Conservation (phyloP, 2,888 invertebrate genomes). For the Pardosa pseudoannulata region DNA sequence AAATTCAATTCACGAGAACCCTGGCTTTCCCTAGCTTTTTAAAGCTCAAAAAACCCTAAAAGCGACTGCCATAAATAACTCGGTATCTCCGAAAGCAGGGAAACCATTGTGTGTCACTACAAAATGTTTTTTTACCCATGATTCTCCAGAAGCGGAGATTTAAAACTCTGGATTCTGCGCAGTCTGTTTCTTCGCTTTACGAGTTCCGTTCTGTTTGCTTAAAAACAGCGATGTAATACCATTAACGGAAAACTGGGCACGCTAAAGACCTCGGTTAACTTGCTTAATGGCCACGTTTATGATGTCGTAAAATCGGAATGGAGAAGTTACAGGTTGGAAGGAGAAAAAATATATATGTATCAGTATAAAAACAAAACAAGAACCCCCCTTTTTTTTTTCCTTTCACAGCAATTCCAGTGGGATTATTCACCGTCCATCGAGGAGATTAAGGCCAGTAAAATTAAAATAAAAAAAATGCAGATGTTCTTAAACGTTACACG, state of each 20-base stretch:
- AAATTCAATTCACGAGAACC: conserved; percentile 18
- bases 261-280: conserved; percentile 65
- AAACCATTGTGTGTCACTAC: conserved; percentile 23
- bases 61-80: conserved; percentile 55
- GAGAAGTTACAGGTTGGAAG: conserved; percentile 30
- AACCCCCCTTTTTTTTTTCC: background rate
- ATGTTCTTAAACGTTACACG: too few relatives aligned
- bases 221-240: conserved; percentile 45
- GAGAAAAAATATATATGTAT: background rate
- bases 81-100: conserved; percentile 38
- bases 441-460: background rate
- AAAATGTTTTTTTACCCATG: conserved; percentile 9
- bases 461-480: background rate
- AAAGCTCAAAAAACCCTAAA: conserved; percentile 29
- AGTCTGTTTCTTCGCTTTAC: conserved; percentile 28
- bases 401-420: background rate
- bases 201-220: conserved; percentile 50
- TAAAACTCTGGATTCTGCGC: background rate
- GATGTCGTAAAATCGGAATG: conserved; percentile 60
- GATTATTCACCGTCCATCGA: background rate
- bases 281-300: conserved; percentile 58
- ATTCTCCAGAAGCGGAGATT: conserved; percentile 17
- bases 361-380: background rate
- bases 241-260: conserved; percentile 46
- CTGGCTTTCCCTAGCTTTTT: conserved; percentile 3